Evolutionary conservation across 1,140 invertebrate species (phyloP).

Genomic region (Centruroides vittatus): DNA sequence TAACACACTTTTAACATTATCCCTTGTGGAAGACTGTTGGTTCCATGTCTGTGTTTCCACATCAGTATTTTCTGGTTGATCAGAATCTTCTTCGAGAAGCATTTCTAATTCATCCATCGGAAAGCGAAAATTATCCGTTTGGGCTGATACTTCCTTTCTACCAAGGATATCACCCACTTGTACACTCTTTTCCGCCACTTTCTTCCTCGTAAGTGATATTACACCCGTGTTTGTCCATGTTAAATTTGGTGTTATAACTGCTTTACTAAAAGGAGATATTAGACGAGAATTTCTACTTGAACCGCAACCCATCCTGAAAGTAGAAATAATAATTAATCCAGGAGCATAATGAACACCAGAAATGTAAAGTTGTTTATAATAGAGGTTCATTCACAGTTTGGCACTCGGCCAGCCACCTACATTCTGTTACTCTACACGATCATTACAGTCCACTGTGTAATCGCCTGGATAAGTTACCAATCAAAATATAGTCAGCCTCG

Average conservation of each 20-base stretch:
- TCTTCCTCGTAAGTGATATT: no score
- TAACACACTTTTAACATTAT: slow-evolving; percentile 14
- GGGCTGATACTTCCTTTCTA: neutral
- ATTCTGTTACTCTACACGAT: no score
- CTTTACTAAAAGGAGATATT: slow-evolving; percentile 15
- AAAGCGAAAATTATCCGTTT: slow-evolving; percentile 10
- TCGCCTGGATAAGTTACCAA: no score
- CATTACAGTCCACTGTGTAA: no score
- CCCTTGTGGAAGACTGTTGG: neutral
- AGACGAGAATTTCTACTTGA: slow-evolving; percentile 10
- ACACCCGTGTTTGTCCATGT: slow-evolving; percentile 3
- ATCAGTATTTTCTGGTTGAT: slow-evolving; percentile 14
- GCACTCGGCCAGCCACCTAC: no score
- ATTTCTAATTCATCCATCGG: slow-evolving; percentile 11
- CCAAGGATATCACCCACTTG: neutral
- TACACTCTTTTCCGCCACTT: no score
- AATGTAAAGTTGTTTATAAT: no score
- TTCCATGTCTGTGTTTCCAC: slow-evolving; percentile 11
- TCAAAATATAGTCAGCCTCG: no score
- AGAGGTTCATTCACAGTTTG: no score
- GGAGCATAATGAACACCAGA: no score
- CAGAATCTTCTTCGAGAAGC: slow-evolving; percentile 1
- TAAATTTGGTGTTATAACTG: slow-evolving; percentile 2
- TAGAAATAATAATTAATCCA: no score
- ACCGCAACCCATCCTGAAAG: slow-evolving; percentile 13